phyloP scores from a whole-genome alignment of 2,888 invertebrate species.

The Rhingia campestris region DNA sequence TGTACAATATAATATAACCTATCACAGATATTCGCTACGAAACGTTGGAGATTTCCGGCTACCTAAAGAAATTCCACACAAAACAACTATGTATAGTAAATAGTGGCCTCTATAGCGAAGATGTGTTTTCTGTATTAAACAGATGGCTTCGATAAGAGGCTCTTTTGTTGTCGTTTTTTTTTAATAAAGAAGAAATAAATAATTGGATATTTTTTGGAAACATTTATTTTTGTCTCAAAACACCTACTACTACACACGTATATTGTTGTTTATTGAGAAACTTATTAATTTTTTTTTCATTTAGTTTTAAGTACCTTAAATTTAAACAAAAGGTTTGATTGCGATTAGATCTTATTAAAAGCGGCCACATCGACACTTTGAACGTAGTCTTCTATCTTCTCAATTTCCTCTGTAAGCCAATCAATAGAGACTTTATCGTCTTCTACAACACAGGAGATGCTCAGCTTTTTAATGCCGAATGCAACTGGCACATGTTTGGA shows the following conservation, averaged over 20 bases:
- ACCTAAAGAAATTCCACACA: too few species aligned
- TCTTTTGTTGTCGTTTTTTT: too few species aligned
- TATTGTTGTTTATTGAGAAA: background rate
- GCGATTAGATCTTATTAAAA: conserved; percentile 93
- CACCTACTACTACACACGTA: conserved; percentile 30
- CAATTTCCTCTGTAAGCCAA: conserved; percentile 93
- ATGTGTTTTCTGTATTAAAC: too few species aligned
- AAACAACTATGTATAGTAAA: too few species aligned
- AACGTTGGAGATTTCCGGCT: too few species aligned
- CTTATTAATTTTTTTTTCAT: background rate
- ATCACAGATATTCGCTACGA: too few species aligned
- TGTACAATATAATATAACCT: too few species aligned
- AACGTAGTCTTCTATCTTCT: conserved; percentile 91
- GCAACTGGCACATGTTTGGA: conserved; percentile 95
- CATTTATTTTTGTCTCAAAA: conserved; percentile 9
- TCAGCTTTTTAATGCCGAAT: conserved; percentile 95
- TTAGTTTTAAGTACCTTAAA: conserved; percentile 18
- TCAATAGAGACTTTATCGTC: conserved; percentile 97
- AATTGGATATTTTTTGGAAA: background rate
- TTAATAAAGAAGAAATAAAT: background rate
- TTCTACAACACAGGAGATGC: conserved; percentile 96
- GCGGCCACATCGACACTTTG: conserved; percentile 97
- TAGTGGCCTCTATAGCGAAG: too few species aligned
- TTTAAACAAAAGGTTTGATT: background rate
- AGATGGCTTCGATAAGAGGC: too few species aligned